phyloP scores from a whole-genome alignment of 2,113 vertebrate species.

The Oenanthe melanoleuca region DNA sequence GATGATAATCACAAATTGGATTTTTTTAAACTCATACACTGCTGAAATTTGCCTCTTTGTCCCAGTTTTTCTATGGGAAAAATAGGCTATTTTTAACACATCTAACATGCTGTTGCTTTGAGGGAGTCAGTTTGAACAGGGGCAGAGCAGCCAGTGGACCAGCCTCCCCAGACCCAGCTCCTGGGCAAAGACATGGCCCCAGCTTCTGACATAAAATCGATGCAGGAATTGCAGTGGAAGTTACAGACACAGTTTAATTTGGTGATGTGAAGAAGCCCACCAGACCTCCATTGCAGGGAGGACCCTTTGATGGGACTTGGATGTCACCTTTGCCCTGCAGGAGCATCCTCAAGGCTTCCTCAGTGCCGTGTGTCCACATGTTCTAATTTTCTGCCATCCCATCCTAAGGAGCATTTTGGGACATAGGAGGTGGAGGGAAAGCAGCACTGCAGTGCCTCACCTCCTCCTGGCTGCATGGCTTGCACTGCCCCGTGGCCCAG shows the following conservation, averaged over 20 bases:
- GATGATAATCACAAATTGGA: not conserved
- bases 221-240: not conserved
- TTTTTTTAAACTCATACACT: not conserved
- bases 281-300: not conserved
- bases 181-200: fast-evolving
- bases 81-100: not conserved
- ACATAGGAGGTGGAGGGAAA: not conserved
- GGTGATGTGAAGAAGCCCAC: not conserved
- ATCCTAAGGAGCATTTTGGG: not conserved
- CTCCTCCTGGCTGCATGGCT: not conserved
- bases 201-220: fast-evolving
- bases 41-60: not conserved
- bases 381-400: not conserved
- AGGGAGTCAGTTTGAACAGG: not conserved
- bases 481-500: not conserved
- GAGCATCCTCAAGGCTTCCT: not conserved
- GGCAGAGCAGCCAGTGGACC: not conserved
- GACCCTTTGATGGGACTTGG: not conserved
- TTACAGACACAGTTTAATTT: not conserved
- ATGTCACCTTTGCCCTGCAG: not conserved
- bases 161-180: not conserved
- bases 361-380: not conserved
- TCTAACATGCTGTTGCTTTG: not conserved
- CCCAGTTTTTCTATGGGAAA: not conserved
- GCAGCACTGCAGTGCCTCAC: not conserved